Evolutionary conservation across 2,113 vertebrate species (phyloP), one percentile per base, ranked within the genome.

Genomic region (Ptychochromis oligacanthus): DNA sequence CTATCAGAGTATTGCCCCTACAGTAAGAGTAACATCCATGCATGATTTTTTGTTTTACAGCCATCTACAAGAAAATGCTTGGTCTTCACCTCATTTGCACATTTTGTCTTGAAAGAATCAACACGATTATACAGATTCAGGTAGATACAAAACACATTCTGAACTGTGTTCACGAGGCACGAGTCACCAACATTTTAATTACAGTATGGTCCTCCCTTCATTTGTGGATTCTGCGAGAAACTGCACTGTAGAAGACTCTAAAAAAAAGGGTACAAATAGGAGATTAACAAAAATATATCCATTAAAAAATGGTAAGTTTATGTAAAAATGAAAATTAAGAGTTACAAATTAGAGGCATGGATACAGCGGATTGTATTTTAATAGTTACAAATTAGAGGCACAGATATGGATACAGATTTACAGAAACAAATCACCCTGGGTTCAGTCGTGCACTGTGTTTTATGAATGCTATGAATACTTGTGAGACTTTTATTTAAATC

Each of bases 401-500:
- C 43, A 52, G 26, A 31, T 31, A 72, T 52, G 65, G 43, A 8
- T 14, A 34, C 52, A 72, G 6, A 72, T n/a, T 52, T 72, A 34
- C 67, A 72, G 26, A 54, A 72, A 31, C 6, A 72, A 31, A 72
- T 72, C 67, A 14, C 26, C 26, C 67, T 54, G 67, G 52, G 67
- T 49, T 72, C 4, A 49, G 11, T 72, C 26, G 28, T n/a, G 31
- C 3, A 52, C 28, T 31, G 18, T 72, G 31, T 72, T 0, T 54
- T 72, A 72, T n/a, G 26, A 72, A 31, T 31, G 6, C n/a, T 52
- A 4, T 34, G 46, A 54, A 72, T 54, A 54, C 67, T 54, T 54
- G 67, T 52, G 67, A 72, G 67, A 72, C 46, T 72, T 72, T 72
- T 72, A 72, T 72, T 72, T 72, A 54, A 54, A 72, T 72, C 20